phyloP scores from a whole-genome alignment of 1,140 invertebrate genomes.

The Spodoptera frugiperda region DNA sequence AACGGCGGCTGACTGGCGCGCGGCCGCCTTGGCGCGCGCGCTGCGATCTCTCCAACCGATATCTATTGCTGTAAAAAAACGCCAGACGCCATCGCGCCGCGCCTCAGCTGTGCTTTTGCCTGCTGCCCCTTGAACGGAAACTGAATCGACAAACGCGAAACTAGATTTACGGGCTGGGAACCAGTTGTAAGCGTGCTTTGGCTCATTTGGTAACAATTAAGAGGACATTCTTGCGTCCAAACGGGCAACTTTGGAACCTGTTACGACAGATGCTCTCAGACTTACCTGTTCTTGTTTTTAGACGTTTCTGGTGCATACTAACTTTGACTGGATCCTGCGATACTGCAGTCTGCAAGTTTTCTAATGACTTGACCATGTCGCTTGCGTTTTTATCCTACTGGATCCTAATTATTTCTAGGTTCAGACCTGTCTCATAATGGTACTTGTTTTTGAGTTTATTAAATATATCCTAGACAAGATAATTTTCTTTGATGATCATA shows the following conservation, averaged over 20 bases:
- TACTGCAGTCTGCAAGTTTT: background rate
- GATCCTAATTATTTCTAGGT: too few relatives aligned
- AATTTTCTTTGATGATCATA: too few relatives aligned
- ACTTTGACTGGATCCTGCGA: background rate
- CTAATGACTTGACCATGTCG: background rate
- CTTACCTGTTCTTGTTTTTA: constrained; percentile 25
- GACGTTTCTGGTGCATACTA: constrained; percentile 21
- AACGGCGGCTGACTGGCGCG: constrained; percentile 70
- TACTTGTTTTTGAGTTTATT: too few relatives aligned
- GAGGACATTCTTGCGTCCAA: constrained; percentile 30
- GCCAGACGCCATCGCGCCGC: constrained; percentile 50
- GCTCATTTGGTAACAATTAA: constrained; percentile 57
- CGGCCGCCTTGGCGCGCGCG: constrained; percentile 65
- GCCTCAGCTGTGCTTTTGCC: constrained; percentile 55
- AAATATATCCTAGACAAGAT: too few relatives aligned
- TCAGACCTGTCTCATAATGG: too few relatives aligned
- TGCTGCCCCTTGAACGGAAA: constrained; percentile 62
- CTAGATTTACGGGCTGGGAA: constrained; percentile 65
- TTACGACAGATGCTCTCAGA: constrained; percentile 31
- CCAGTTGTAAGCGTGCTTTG: constrained; percentile 56
- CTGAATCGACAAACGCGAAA: constrained; percentile 56
- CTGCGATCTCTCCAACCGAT: constrained; percentile 68
- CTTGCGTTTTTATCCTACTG: too few relatives aligned
- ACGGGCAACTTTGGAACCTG: constrained; percentile 11
- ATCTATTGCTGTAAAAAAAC: constrained; percentile 65